These are phyloP conservation scores for Macrotis lagotis DNA, from an alignment of 2,113 vertebrate genomes.

Conservation along the genomic window DNA sequence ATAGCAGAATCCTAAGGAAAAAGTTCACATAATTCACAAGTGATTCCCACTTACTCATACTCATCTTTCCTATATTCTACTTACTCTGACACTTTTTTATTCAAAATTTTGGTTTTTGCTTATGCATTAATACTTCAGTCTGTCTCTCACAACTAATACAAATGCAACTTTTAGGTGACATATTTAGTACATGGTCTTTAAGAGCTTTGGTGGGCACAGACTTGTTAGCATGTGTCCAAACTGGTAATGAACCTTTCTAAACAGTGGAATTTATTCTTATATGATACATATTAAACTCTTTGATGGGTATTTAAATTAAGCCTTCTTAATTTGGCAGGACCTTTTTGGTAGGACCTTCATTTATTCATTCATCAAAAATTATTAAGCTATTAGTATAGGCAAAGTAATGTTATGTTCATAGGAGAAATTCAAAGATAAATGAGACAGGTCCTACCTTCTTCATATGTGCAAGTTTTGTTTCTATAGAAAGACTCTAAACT, in stretches of 20 bases:
- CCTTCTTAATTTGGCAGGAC: not conserved
- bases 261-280: not conserved
- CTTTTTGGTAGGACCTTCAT: not conserved
- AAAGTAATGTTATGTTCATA: not conserved
- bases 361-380: not conserved
- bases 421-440: not conserved
- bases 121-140: not conserved
- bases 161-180: not conserved
- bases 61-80: not conserved
- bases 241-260: not conserved
- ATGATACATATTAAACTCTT: not conserved
- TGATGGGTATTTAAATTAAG: not conserved
- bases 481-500: not conserved
- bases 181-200: not conserved
- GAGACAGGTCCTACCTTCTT: not conserved
- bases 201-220: not conserved
- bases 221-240: not conserved
- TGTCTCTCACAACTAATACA: not conserved
- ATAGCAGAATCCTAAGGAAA: not conserved
- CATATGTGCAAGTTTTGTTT: not conserved
- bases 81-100: not conserved
- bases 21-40: not conserved
- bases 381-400: not conserved
- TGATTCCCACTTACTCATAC: not conserved
- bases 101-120: not conserved